Evolutionary conservation across 1,140 invertebrate species (phyloP), one percentile per base, ranked within the genome.

Genomic region (Zaprionus africanus): DNA sequence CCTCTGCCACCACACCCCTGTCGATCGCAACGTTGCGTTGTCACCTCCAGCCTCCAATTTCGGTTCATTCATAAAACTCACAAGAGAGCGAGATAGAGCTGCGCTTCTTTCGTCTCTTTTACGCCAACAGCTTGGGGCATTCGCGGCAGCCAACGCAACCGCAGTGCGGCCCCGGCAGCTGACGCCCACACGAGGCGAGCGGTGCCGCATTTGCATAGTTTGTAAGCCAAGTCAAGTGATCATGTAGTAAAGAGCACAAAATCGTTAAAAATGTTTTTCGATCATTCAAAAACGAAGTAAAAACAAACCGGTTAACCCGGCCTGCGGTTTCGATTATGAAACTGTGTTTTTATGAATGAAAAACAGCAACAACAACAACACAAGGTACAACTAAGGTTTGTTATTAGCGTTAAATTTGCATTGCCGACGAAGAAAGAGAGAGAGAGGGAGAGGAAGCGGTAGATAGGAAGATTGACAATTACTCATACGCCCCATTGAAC

Each of bases 31-130:
- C 72, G 57, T 28, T 65, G 36, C 19, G 62, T 41, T 73, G 69
- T 73, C 75, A 72, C 69, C 75, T 67, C 74, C 60, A 61, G 58
- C 69, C 75, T 67, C 75, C 60, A 72, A 38, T 51, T 62, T 15
- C 54, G 75, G 81, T 87, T 87, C 84, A 87, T 87, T 87, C 84
- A 87, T 87, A 88, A 87, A 87, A 88, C 83, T 83, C 80, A 76
- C 49, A 62, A 62, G n/a, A 17, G 36, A 38, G 36, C 2, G 41
- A 43, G 41, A 43, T 3, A 56, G 60, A 80, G 67, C 43, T 28
- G 13, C 24, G 46, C 31, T 53, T 64, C 17, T 28, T 26, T 38
- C 9, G 51, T 17, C 24, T 56, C 53, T 24, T 41, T 63, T 53
- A 24, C 1, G 34, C 19, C 22, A n/a, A 2, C 5, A 15, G 6